Base-by-base conservation (phyloP, 1,140 invertebrate species). In the Cylas formicarius region DNA sequence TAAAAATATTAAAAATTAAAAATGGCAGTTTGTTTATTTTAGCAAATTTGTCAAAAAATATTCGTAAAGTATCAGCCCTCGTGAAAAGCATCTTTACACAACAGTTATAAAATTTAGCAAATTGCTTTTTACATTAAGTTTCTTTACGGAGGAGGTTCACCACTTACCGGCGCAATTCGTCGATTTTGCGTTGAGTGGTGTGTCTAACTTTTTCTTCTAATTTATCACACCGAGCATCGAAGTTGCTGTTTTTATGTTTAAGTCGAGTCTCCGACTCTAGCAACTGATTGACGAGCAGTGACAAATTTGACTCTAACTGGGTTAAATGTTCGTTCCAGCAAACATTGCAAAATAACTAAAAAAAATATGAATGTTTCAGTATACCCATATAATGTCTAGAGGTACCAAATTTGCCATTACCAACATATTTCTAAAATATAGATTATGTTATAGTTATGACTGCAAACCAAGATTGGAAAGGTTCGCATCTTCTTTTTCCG, bases 241-340 rank as follows among this genome's bases (percentile, higher is more conserved):
- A 75, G 54, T 75, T 69, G 49, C 69, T 67, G n/a, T 69, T 62
- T 64, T 71, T 72, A 47, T 72, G 69, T 27, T 70, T 63, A 2
- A 78, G 62, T 39, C 67, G 64, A 41, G 51, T 57, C 2, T 71
- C 70, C 4, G 66, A 67, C 23, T 72, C 68, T 7, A 53, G 40
- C 11, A 78, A 57, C 55, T 76, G 71, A 43, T 68, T 68, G 5
- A 67, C 40, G 22, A 78, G 70, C 8, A 67, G 62, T n/a, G 59
- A 57, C 8, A 80, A 65, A 55, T 77, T 72, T 3, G 65, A 66
- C 47, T 71, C 63, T 47, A 76, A 66, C 48, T 76, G 72, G 11
- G 67, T 63, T 28, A 79, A 60, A 56, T 78, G 75, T 24, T 67
- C 64, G 3, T 65, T 63, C 70, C 72, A 75, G 51, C 76, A 78